These are phyloP conservation scores for Tolmerus cingulatus DNA, from an alignment of 2,888 invertebrate species.

Conservation along the genomic window DNA sequence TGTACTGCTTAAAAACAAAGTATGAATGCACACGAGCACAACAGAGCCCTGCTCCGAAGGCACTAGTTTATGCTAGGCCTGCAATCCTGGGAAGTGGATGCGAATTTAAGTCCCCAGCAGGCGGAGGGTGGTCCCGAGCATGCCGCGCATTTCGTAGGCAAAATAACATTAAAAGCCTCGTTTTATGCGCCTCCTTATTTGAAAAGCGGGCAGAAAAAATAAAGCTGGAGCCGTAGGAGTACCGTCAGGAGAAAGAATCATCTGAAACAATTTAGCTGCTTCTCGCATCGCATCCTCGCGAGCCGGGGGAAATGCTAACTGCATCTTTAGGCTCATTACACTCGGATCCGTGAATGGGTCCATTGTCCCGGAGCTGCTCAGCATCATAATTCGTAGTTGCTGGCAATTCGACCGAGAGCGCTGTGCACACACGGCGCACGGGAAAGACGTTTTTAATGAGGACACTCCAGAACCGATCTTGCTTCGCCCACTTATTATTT, in stretches of 20 bases:
- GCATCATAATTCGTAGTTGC: neutral
- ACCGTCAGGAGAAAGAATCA: neutral
- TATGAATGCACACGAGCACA: neutral
- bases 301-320: neutral
- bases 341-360: conserved; percentile 6
- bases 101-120: neutral
- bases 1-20: neutral
- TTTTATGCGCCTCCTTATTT: conserved; percentile 15
- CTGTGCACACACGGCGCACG: neutral
- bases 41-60: neutral
- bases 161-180: conserved; percentile 26
- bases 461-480: conserved; percentile 27
- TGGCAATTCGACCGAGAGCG: conserved; percentile 28
- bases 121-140: neutral
- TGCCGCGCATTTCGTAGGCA: neutral
- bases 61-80: neutral
- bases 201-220: neutral
- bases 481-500: neutral
- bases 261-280: conserved; percentile 27
- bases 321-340: conserved; percentile 38
- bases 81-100: neutral
- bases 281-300: neutral
- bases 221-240: neutral
- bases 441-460: conserved; percentile 33
- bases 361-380: neutral